These are phyloP conservation scores for Strigamia transsilvanica DNA, from an alignment of 2,888 invertebrate genomes.

Conservation along the genomic window DNA sequence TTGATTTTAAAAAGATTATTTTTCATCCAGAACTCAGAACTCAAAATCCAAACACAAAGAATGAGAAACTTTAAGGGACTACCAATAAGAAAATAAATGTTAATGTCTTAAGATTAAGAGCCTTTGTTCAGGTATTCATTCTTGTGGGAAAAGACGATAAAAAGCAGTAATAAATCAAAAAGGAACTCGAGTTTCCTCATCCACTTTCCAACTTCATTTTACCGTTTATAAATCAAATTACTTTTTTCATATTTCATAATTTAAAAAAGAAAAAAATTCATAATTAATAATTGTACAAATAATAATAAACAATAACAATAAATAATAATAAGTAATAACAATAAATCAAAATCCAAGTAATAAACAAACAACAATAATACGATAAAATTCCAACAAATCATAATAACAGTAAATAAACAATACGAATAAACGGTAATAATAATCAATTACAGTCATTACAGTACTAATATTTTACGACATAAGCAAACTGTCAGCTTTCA, in stretches of 20 bases:
- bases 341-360: too few species aligned
- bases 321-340: too few species aligned
- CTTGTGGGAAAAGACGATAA: slow-evolving; percentile 30
- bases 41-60: neutral
- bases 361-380: too few species aligned
- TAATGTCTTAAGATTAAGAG: slow-evolving; percentile 30
- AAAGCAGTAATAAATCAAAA: slow-evolving; percentile 30
- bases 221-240: slow-evolving; percentile 14
- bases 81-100: slow-evolving; percentile 21
- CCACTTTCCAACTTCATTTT: slow-evolving; percentile 25
- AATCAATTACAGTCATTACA: too few species aligned
- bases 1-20: too few species aligned
- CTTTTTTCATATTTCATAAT: neutral
- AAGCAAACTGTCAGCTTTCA: too few species aligned
- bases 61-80: neutral
- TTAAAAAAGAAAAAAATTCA: neutral
- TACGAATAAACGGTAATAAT: too few species aligned
- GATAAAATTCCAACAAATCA: too few species aligned
- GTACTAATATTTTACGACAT: too few species aligned
- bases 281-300: neutral
- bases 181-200: slow-evolving; percentile 10
- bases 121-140: slow-evolving; percentile 30
- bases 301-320: neutral
- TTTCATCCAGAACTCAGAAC: too few species aligned
- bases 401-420: too few species aligned